Percentiles rank a stretch among this genome's conserved stretches.
Conservation (phyloP, 2,113 vertebrate genomes). For the Pollimyrus isidori region DNA sequence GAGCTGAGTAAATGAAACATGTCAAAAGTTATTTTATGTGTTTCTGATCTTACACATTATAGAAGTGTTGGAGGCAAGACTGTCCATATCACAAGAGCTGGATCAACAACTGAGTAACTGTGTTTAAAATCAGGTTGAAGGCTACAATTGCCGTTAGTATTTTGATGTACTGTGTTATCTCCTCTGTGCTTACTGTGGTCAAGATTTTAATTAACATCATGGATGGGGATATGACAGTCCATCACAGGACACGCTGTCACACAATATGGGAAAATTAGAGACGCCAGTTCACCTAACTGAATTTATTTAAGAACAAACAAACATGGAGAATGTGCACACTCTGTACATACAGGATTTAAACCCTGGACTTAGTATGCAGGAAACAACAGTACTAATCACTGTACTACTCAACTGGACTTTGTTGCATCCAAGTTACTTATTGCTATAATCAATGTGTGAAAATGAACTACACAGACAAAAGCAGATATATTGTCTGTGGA, state of each 20-base stretch:
- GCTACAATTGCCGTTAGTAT: background rate
- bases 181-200: background rate
- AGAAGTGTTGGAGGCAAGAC: background rate
- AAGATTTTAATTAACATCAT: background rate
- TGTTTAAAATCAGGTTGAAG: background rate
- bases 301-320: background rate
- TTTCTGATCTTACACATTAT: background rate
- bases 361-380: background rate
- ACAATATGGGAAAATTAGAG: background rate
- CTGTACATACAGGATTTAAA: background rate
- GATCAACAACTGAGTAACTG: background rate
- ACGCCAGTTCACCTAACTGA: background rate
- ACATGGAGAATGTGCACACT: background rate
- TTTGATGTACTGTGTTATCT: background rate
- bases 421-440: background rate
- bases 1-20: background rate
- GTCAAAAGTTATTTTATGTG: background rate
- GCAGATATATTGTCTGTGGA: background rate
- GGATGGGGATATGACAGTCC: background rate
- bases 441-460: background rate
- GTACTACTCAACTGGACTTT: background rate
- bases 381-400: background rate
- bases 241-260: background rate
- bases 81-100: background rate
- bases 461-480: background rate